Evolutionary conservation across 2,113 vertebrate genomes (phyloP), one percentile per base, ranked within the genome.

Genomic region (Equus quagga): DNA sequence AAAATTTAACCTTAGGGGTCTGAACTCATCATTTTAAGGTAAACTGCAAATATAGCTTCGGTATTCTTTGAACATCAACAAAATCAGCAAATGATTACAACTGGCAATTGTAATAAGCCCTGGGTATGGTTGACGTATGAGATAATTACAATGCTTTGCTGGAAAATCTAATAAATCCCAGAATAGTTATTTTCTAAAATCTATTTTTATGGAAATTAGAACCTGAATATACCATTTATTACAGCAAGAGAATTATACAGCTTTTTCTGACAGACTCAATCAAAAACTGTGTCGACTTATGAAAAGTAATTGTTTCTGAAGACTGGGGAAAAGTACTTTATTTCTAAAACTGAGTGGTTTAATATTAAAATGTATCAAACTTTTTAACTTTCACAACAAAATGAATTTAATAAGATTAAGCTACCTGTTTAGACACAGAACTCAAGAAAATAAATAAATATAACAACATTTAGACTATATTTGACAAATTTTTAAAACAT

Each of bases 141-240:
- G 97, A 98, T 98, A 98, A 98, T 98, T 98, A 97, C 46, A 97
- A 95, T 87, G 44, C 88, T 98, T 98, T 98, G 93, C 87, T 97
- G 95, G 90, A 98, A 98, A 98, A 98, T 98, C 90, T 96, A 98
- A 98, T 98, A 98, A 98, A 98, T 98, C 97, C 92, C 94, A 97
- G 89, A 97, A 94, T 88, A 98, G 94, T 97, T 98, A 97, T 97
- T 98, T 90, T 98, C 90, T 97, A 97, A 98, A 98, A 98, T 98
- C 96, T 89, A 96, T 98, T 98, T 98, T 98, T 98, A 98, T 98
- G 98, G 96, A 99, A 99, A 99, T 98, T 85, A 98, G 90, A 92
- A 82, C 65, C 58, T 97, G 94, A 98, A 96, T 98, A 97, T 97
- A 0, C 0, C 80, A 97, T 98, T 98, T 91, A 98, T 99, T 98